phyloP scores from a whole-genome alignment of 2,113 vertebrate species.

The Perca fluviatilis region DNA sequence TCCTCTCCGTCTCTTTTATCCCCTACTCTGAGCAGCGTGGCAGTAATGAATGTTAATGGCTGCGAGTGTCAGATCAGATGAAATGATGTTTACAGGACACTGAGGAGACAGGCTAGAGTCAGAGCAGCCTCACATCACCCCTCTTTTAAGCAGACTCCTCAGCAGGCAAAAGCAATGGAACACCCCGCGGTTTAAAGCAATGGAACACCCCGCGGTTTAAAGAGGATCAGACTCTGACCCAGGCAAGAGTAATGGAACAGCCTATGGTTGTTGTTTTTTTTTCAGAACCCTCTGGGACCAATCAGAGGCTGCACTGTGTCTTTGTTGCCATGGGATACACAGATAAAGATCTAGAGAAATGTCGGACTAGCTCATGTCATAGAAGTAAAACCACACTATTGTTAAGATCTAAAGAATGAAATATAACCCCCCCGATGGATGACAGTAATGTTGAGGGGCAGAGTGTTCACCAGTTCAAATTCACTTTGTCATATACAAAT shows the following conservation, averaged over 20 bases:
- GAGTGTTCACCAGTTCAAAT: slow-evolving; percentile 8
- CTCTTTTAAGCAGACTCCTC: slow-evolving; percentile 39
- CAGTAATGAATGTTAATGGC: slow-evolving; percentile 76
- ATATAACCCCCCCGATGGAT: neutral
- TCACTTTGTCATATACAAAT: slow-evolving; percentile 14
- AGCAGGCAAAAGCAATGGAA: slow-evolving; percentile 58
- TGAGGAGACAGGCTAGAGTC: slow-evolving; percentile 57
- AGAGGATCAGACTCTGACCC: slow-evolving; percentile 59
- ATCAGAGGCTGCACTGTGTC: slow-evolving; percentile 67
- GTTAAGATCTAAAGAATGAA: slow-evolving; percentile 56
- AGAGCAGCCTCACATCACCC: slow-evolving; percentile 51
- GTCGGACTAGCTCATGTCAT: slow-evolving; percentile 56
- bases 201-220: slow-evolving; percentile 49
- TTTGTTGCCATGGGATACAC: slow-evolving; percentile 80
- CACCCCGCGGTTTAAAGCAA: slow-evolving; percentile 51
- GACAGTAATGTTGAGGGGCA: neutral
- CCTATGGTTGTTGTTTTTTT: slow-evolving; percentile 5
- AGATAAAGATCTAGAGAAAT: slow-evolving; percentile 71
- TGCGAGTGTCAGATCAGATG: slow-evolving; percentile 70
- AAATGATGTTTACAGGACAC: slow-evolving; percentile 68
- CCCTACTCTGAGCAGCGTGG: slow-evolving; percentile 56
- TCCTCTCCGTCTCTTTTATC: slow-evolving; percentile 58
- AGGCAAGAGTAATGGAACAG: slow-evolving; percentile 60
- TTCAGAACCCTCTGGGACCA: slow-evolving; percentile 64
- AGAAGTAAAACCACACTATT: slow-evolving; percentile 48